Evolutionary conservation across 2,113 vertebrate species (phyloP).

Genomic region (Neodontobutis hainanensis): DNA sequence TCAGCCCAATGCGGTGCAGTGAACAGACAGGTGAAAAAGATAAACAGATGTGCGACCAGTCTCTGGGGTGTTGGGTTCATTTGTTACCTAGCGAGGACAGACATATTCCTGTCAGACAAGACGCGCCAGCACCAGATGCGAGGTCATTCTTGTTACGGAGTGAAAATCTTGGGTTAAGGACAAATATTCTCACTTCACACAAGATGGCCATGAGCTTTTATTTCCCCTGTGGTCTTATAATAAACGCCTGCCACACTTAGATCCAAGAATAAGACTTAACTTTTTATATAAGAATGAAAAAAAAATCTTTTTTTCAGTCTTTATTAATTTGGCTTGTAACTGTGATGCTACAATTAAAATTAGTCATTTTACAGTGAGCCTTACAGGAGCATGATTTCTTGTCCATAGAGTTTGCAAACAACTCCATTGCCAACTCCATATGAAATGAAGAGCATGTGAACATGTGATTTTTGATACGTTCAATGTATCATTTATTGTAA

Average conservation of each 20-base stretch:
- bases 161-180: slow-evolving; percentile 70
- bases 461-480: too few species aligned
- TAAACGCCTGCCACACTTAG: slow-evolving; percentile 49
- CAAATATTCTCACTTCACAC: slow-evolving; percentile 66
- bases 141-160: slow-evolving; percentile 73
- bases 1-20: slow-evolving; percentile 69
- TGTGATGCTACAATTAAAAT: too few species aligned
- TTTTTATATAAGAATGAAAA: too few species aligned
- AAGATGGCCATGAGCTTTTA: slow-evolving; percentile 60
- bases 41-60: slow-evolving; percentile 79
- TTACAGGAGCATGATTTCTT: too few species aligned
- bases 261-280: slow-evolving; percentile 16
- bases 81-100: slow-evolving; percentile 78
- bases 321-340: too few species aligned
- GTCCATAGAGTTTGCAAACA: too few species aligned
- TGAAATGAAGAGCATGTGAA: too few species aligned
- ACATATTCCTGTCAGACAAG: slow-evolving; percentile 74
- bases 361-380: too few species aligned
- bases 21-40: slow-evolving; percentile 73
- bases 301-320: too few species aligned
- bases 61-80: slow-evolving; percentile 76
- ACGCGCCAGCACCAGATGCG: slow-evolving; percentile 70
- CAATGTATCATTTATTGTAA: too few species aligned
- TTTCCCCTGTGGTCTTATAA: slow-evolving; percentile 64
- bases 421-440: too few species aligned